Evolutionary conservation across 2,888 invertebrate genomes (phyloP).

Genomic region (Phyto melanocephala): DNA sequence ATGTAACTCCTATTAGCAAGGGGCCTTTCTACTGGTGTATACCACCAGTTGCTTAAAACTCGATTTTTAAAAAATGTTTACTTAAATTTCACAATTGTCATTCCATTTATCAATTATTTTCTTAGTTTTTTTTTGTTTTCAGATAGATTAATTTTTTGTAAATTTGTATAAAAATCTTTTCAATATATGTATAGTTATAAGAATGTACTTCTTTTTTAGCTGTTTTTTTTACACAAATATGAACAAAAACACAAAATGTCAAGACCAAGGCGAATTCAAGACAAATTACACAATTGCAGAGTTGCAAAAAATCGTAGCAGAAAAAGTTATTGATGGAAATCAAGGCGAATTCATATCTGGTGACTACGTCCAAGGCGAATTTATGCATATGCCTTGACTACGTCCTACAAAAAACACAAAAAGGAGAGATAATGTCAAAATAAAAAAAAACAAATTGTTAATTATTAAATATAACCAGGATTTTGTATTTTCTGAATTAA

Average conservation of each 20-base stretch:
- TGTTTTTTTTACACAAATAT: conserved; percentile 19
- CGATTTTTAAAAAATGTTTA: not conserved
- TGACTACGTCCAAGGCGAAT: too few relatives aligned
- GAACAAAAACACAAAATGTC: conserved; percentile 28
- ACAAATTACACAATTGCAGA: not conserved
- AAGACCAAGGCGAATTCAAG: conserved; percentile 25
- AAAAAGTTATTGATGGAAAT: too few relatives aligned
- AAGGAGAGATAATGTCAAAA: too few relatives aligned
- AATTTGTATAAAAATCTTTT: not conserved
- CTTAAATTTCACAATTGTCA: not conserved
- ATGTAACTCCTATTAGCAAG: conserved; percentile 1
- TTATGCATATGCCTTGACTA: too few relatives aligned
- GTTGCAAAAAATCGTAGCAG: not conserved
- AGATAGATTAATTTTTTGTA: not conserved
- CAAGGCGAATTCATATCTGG: too few relatives aligned
- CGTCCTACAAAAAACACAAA: too few relatives aligned
- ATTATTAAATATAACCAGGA: too few relatives aligned
- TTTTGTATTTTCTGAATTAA: too few relatives aligned
- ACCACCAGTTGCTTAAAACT: conserved; percentile 55
- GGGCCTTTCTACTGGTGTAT: conserved; percentile 12
- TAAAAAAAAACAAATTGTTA: too few relatives aligned
- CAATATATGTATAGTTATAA: not conserved
- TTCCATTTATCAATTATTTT: not conserved
- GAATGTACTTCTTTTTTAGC: conserved; percentile 16
- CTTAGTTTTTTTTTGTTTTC: too few relatives aligned